Percentiles rank a stretch among this genome's conserved stretches.
Conservation (phyloP, 1,140 invertebrate species). For the Pogonomyrmex barbatus region DNA sequence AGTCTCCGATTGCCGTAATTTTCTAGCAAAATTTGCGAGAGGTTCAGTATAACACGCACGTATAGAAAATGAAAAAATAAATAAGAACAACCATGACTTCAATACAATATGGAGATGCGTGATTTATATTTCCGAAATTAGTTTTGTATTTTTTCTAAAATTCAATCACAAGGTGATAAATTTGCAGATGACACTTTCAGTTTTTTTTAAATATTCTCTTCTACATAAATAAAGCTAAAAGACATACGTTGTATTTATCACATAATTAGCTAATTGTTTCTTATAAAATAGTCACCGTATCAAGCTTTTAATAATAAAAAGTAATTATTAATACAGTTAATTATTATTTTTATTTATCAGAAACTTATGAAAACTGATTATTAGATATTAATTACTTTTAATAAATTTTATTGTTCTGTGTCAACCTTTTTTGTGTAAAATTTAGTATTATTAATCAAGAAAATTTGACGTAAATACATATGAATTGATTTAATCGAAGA, state of each 20-base stretch:
- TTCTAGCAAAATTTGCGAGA: constrained; percentile 26
- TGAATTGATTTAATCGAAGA: background rate
- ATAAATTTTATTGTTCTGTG: constrained; percentile 2
- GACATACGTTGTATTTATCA: background rate
- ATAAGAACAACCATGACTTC: background rate
- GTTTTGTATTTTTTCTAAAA: background rate
- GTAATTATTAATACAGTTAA: constrained; percentile 5
- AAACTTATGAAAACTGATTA: background rate
- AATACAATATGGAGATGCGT: background rate
- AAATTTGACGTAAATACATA: background rate
- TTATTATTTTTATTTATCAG: constrained; percentile 28
- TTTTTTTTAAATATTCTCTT: background rate
- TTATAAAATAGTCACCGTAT: background rate
- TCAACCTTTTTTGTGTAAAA: background rate
- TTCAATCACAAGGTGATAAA: background rate
- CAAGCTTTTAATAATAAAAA: background rate
- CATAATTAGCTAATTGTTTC: background rate
- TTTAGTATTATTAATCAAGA: background rate
- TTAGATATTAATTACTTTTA: background rate
- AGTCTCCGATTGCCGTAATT: constrained; percentile 28
- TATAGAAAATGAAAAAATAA: background rate
- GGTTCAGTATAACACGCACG: background rate
- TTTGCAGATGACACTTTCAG: background rate
- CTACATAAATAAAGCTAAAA: background rate
- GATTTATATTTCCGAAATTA: background rate